Evolutionary conservation across 2,113 vertebrate genomes (phyloP).

Genomic region (Syngnathus typhle): DNA sequence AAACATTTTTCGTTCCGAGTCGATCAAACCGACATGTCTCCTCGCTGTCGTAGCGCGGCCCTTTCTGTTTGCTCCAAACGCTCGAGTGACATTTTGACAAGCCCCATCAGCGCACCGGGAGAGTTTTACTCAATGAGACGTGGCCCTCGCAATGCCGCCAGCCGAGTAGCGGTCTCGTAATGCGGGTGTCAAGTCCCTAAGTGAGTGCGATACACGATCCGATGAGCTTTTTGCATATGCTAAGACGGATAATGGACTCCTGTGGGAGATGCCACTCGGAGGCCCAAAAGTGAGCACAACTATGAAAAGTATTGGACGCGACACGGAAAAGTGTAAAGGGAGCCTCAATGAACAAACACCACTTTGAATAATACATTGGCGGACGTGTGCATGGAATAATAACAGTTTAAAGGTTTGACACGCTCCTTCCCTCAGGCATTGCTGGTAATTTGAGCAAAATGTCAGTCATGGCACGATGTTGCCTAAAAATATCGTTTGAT

Average conservation of each 20-base stretch:
- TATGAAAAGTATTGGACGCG: constrained; percentile 45
- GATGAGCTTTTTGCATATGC: constrained; percentile 67
- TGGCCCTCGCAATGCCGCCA: constrained; percentile 53
- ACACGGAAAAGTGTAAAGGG: constrained; percentile 41
- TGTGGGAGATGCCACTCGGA: constrained; percentile 60
- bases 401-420: constrained; percentile 48
- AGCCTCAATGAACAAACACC: constrained; percentile 46
- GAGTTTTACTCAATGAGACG: constrained; percentile 64
- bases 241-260: constrained; percentile 70
- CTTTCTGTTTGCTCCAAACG: constrained; percentile 56
- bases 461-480: constrained; percentile 49
- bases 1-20: constrained; percentile 21
- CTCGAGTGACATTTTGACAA: constrained; percentile 63
- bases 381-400: constrained; percentile 48
- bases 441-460: constrained; percentile 60
- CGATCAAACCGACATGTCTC: constrained; percentile 32
- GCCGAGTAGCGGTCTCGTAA: constrained; percentile 53
- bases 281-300: constrained; percentile 60
- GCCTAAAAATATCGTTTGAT: constrained; percentile 53
- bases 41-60: constrained; percentile 40
- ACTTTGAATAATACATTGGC: constrained; percentile 51
- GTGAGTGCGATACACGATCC: constrained; percentile 69
- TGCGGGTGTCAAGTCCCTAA: constrained; percentile 67
- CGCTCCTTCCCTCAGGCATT: constrained; percentile 49
- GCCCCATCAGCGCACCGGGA: constrained; percentile 47